Conservation (phyloP, 2,888 invertebrate species). For the Eudasyphora cyanicolor region DNA sequence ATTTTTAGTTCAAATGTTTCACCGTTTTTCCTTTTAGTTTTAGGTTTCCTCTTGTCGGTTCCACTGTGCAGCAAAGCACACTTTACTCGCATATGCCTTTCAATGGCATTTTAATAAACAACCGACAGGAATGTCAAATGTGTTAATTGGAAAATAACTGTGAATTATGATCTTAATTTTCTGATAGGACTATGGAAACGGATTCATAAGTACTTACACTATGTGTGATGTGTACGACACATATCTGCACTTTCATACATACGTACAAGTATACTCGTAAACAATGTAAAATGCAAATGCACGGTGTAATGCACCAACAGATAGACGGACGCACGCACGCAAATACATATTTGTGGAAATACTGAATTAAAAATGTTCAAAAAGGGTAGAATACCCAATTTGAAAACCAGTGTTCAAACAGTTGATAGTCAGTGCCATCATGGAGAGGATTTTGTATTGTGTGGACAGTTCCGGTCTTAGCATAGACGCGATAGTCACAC, state of each 20-base stretch:
- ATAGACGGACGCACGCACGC: not conserved
- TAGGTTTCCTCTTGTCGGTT: too few relatives aligned
- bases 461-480: not conserved
- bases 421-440: not conserved
- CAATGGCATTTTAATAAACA: constrained; percentile 61
- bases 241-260: too few relatives aligned
- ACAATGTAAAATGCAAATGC: too few relatives aligned
- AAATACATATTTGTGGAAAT: not conserved
- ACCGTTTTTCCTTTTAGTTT: too few relatives aligned
- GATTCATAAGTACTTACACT: constrained; percentile 2
- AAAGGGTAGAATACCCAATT: not conserved
- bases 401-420: not conserved
- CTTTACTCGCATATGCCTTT: not conserved
- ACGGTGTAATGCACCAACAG: too few relatives aligned
- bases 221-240: not conserved
- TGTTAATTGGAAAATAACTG: constrained; percentile 66
- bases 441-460: not conserved
- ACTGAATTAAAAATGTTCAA: too few relatives aligned
- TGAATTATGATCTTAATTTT: constrained; percentile 65
- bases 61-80: not conserved
- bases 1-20: too few relatives aligned
- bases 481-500: not conserved
- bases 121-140: constrained; percentile 61
- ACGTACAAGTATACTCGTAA: too few relatives aligned
- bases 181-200: constrained; percentile 43